Evolutionary conservation across 2,113 vertebrate species (phyloP).

Genomic region (Aspidoscelis tigris): DNA sequence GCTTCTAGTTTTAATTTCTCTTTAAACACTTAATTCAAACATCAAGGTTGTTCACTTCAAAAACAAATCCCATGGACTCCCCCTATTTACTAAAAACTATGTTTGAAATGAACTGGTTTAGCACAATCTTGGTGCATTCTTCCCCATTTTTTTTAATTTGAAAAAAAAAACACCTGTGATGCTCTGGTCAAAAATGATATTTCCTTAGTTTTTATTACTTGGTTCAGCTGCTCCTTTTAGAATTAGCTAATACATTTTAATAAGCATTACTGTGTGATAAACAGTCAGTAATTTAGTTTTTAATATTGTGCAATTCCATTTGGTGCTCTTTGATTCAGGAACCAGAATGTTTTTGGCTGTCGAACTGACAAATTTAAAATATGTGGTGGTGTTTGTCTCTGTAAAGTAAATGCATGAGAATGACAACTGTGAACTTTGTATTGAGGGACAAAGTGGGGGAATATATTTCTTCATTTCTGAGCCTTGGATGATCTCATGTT

Average conservation of each 20-base stretch:
- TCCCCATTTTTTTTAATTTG: background rate
- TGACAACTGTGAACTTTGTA: background rate
- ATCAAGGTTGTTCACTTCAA: no score
- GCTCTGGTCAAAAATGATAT: background rate
- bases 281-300: background rate
- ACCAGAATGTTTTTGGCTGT: background rate
- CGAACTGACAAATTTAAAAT: background rate
- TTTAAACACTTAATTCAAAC: no score
- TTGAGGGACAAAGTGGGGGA: background rate
- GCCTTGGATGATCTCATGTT: background rate
- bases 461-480: constrained; percentile 10
- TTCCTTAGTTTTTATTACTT: background rate
- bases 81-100: no score
- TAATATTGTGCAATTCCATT: background rate
- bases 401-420: background rate
- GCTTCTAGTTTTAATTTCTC: no score
- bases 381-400: background rate
- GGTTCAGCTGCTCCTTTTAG: background rate
- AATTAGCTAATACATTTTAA: background rate
- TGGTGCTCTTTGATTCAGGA: background rate
- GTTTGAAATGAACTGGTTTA: no score
- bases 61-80: no score
- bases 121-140: no score
- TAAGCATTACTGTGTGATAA: background rate
- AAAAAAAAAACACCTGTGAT: background rate